Evolutionary conservation across 2,797 vertebrate species (phyloP), one percentile per base, ranked within the genome.

Genomic region (Nasua narica): DNA sequence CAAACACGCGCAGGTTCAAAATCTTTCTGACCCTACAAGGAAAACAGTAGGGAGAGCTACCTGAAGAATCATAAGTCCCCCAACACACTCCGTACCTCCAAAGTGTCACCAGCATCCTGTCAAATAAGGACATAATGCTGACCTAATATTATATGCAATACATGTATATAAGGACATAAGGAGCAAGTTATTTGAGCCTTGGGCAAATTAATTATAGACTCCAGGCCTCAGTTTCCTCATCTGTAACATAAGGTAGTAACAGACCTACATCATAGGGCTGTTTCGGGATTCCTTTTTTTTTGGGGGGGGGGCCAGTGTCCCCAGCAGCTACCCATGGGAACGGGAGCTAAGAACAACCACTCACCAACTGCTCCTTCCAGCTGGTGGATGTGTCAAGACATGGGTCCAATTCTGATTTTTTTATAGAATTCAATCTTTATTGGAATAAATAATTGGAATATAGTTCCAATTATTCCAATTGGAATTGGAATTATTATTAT

Each of bases 1-100:
- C 99, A 72, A 99, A 99, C 79, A 99, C 97, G 40, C 99, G 98
- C 95, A 99, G 98, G 98, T 99, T 99, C 96, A 99, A 99, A 98
- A 99, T 99, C 99, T 99, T 99, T 6, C 99, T 99, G 40, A 99
- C 99, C 97, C 99, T 99, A 96, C 40, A 29, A 91, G 40, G 72
- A 72, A 96, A 96, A 96, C 43, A 95, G 16, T 2, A 25, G 54
- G 89, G 56, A 97, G 35, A 69, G 13, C 54, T 16, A 87, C 35
- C 27, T 52, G 48, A 76, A 87, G 70, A 48, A 72, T 56, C 4
- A 4, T 11, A 60, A 95, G 82, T 11, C 19, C 50, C 35, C 23
- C 21, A 16, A 76, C 48, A 67, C 23, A 54, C 32, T 37, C 60
- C 65, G 69, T 10, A 48, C 3, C 46, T 29, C 46, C 54, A 58